Evolutionary conservation across 2,888 invertebrate genomes (phyloP).

Genomic region (Amiota mariae): DNA sequence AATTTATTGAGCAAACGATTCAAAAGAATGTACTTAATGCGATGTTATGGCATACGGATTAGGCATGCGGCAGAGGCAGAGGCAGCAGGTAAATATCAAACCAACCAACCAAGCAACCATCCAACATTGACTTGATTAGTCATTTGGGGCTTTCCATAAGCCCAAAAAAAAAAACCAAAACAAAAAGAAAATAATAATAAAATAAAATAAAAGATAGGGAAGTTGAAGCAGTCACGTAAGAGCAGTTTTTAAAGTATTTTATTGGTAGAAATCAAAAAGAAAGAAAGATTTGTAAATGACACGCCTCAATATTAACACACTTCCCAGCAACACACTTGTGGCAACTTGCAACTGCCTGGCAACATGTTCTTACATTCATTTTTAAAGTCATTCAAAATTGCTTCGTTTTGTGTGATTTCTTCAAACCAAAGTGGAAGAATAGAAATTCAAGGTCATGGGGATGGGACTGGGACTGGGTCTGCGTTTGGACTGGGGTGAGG

Average conservation of each 20-base stretch:
- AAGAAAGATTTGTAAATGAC: no score
- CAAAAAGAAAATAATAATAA: neutral
- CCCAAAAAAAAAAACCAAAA: neutral
- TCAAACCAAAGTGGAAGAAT: neutral
- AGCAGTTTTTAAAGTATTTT: neutral
- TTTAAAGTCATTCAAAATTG: no score
- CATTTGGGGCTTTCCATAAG: slow-evolving; percentile 24
- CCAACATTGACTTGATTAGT: slow-evolving; percentile 19
- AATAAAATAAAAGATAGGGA: neutral
- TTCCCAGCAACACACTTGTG: neutral
- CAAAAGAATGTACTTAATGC: neutral
- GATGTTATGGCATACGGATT: neutral
- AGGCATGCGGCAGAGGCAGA: neutral
- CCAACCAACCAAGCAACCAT: neutral
- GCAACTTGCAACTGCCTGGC: neutral
- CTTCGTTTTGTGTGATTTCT: neutral
- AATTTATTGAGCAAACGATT: slow-evolving; percentile 28
- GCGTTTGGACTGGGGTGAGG: no score
- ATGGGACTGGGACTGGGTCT: no score
- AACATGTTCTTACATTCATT: no score
- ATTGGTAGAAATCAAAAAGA: no score
- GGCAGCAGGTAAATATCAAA: slow-evolving; percentile 14
- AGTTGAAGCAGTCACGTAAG: slow-evolving; percentile 13
- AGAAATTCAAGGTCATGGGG: slow-evolving; percentile 24
- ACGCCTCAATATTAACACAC: slow-evolving; percentile 1